Base-by-base conservation (phyloP, 2,888 invertebrate genomes). In the Papilio gigon region DNA sequence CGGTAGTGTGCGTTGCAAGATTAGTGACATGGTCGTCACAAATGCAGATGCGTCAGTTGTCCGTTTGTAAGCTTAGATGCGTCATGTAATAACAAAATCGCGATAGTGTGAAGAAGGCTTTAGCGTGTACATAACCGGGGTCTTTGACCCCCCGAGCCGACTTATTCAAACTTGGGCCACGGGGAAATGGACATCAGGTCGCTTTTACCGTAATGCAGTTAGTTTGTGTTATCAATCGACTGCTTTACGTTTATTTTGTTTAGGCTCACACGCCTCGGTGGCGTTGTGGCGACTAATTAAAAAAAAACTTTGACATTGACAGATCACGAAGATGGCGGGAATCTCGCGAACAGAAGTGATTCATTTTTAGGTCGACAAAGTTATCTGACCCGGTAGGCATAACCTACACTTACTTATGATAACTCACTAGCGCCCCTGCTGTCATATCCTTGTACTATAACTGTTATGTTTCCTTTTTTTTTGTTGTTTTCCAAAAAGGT, bases 191-290 rank as follows among this genome's bases (percentile, higher is more conserved):
- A 69, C 61, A 69, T 69, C 69, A 50, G 69, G 69, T 65, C 65
- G 69, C 60, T 65, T 69, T 69, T 69, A 69, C 69, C 65, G 69
- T 69, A 69, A 69, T 69, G 60, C 69, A 69, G 61, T 69, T 65
- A 61, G 68, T 60, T 65, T 60, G 61, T 65, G 65, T 69, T 69
- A 65, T 69, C 65, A 69, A 69, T 69, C 65, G 25, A 60, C 25
- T 30, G 53, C 27, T 64, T 64, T 17, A 35, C 25, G 58, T 64
- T 59, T 30, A 59, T 69, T 68, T 65, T 53, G 59, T 65, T 64
- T 69, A 56, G 65, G 63, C 61, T 50, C 53, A 60, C 17, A 33
- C 50, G 25, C 9, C 25, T n/a, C 14, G 53, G 9, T 61, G 50
- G 20, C 50, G 40, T 59, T 65, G 47, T 58, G 30, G 33, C 11